A percentile compares a stretch with the other conserved stretches of the same genome.
phyloP scores from a whole-genome alignment of 1,140 invertebrate genomes.

The Apis mellifera region DNA sequence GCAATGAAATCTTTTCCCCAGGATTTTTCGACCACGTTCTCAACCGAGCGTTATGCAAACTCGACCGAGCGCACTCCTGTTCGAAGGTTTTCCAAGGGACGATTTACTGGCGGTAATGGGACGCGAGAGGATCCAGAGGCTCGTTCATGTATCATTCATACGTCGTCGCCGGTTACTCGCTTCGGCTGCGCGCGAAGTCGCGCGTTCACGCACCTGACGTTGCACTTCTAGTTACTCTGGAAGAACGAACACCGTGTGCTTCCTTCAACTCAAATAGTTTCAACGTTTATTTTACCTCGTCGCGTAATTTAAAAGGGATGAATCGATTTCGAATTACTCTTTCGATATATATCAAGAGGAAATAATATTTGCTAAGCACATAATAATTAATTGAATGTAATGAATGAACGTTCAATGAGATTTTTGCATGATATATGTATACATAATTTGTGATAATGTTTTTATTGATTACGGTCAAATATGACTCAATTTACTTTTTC shows the following conservation, averaged over 20 bases:
- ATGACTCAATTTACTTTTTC: no score
- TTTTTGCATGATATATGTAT: no score
- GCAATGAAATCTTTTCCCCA: conserved; percentile 17
- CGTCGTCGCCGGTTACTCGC: conserved; percentile 58
- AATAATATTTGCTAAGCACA: neutral
- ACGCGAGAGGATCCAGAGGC: conserved; percentile 58
- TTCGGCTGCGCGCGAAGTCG: conserved; percentile 45
- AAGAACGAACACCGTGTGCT: neutral
- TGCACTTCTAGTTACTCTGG: conserved; percentile 32
- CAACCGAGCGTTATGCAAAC: conserved; percentile 57
- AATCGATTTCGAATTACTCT: neutral
- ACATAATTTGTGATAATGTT: no score
- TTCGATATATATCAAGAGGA: neutral
- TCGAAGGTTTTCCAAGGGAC: conserved; percentile 61
- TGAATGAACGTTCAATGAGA: no score
- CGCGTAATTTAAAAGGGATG: neutral
- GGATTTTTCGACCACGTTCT: conserved; percentile 21
- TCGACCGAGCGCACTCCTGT: conserved; percentile 54
- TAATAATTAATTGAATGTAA: no score
- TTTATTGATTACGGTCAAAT: no score
- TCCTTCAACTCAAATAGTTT: neutral
- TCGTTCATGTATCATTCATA: conserved; percentile 70
- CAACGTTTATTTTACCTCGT: neutral
- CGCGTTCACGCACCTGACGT: conserved; percentile 43
- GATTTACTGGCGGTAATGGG: conserved; percentile 63